Evolutionary conservation across 2,888 invertebrate genomes (phyloP).

Genomic region (Ferrisia virgata): DNA sequence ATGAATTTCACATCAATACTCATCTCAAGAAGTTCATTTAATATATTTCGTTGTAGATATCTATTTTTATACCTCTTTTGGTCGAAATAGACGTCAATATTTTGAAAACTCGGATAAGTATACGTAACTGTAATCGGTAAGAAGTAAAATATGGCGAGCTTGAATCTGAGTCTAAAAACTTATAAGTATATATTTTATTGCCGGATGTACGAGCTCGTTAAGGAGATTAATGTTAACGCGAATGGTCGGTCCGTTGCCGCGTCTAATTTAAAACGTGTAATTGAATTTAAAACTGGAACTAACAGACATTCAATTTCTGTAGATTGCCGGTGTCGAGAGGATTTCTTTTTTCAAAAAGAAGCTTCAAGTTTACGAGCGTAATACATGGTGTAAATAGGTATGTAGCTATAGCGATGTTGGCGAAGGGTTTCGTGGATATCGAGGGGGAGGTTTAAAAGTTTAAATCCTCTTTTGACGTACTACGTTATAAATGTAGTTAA

Average conservation of each 20-base stretch:
- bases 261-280: neutral
- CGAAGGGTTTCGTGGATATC: neutral
- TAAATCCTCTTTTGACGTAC: neutral
- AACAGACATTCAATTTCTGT: neutral
- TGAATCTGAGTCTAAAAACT: neutral
- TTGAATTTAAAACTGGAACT: slow-evolving; percentile 17
- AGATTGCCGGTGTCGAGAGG: neutral
- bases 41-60: too few relatives aligned
- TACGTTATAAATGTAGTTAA: neutral
- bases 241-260: neutral
- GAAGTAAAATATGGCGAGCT: too few relatives aligned
- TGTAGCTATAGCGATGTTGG: too few relatives aligned
- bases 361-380: neutral
- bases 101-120: too few relatives aligned
- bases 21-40: too few relatives aligned
- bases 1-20: too few relatives aligned
- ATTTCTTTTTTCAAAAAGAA: neutral
- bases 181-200: neutral
- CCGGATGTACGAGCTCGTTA: neutral
- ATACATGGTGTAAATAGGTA: too few relatives aligned
- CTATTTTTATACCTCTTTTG: too few relatives aligned
- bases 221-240: neutral
- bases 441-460: neutral
- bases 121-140: too few relatives aligned
- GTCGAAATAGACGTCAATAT: too few relatives aligned